Conservation (phyloP, 2,113 vertebrate species). For the Narcine bancroftii region DNA sequence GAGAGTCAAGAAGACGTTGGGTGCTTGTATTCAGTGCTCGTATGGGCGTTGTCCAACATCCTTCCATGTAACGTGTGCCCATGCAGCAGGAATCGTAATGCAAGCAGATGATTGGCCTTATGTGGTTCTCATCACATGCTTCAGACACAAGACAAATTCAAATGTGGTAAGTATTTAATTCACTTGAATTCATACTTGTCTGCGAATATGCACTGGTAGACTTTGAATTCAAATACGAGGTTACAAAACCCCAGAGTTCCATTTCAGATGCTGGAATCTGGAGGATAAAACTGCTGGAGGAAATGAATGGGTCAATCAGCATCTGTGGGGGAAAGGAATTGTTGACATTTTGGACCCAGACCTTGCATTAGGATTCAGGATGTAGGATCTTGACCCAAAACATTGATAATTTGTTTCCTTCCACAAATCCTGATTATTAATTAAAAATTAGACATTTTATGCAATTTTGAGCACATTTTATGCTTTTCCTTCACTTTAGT, state of each 20-base stretch:
- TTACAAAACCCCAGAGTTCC: background rate
- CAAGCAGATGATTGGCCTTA: conserved; percentile 89
- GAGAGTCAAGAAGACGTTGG: conserved; percentile 69
- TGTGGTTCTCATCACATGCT: conserved; percentile 86
- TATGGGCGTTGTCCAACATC: conserved; percentile 80
- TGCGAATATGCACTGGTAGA: background rate
- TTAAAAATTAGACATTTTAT: background rate
- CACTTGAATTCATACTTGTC: conserved; percentile 2
- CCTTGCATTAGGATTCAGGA: no score
- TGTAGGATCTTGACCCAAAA: no score
- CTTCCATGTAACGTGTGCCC: conserved; percentile 93
- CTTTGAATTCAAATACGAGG: background rate
- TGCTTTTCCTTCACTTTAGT: background rate
- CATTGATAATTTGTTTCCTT: no score
- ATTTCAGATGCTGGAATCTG: no score
- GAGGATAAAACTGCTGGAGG: no score
- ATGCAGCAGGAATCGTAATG: conserved; percentile 84
- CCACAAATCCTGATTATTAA: no score
- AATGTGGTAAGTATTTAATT: conserved; percentile 63
- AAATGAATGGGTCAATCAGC: no score
- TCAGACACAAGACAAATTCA: conserved; percentile 74
- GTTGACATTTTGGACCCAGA: no score
- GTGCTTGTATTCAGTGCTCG: conserved; percentile 90
- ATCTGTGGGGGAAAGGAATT: no score
- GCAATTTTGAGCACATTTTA: background rate